Evolutionary conservation across 2,797 vertebrate genomes (phyloP), one percentile per base, ranked within the genome.

Genomic region (Argya squamiceps): DNA sequence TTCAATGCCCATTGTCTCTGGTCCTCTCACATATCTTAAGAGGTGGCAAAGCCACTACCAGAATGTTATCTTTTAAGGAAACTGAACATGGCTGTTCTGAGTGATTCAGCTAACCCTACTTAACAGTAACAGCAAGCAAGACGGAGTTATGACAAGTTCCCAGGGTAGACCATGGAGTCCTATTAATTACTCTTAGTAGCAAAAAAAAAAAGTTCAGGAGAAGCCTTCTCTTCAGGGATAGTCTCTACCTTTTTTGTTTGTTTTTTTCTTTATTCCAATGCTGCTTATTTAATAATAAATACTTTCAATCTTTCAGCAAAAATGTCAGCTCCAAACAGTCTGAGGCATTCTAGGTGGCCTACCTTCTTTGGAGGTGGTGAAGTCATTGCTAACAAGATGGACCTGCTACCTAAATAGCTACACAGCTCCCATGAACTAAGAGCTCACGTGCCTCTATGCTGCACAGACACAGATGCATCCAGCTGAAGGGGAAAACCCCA

Each of bases 381-480:
- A 84, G 63, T 36, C 21, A 63, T 5, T 27, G 43, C 78, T 26
- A 18, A 83, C 47, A 49, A n/a, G 56, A 55, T 6, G 10, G 53
- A 52, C 60, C n/a, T 84, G 67, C 63, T 80, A 32, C 60, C n/a
- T 44, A 29, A 83, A 67, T 0, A 1, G 15, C 52, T 85, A 32
- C 6, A 4, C 4, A 70, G 34, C 1, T 63, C 26, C 56, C 44
- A 46, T 19, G 52, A 93, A 46, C 12, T 3, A 17, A 70, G 36
- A 39, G 32, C 24, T 71, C 49, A 70, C 0, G 0, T 81, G 69
- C n/a, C 46, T 46, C 37, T 23, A 5, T 30, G 46, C 46, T 73
- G 63, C 70, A 59, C 24, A 71, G 17, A 71, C 7, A 4, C 27
- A 52, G 23, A 62, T 4, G 46, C 3, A 56, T 53, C 37, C 56